Evolutionary conservation across 2,888 invertebrate species (phyloP), one percentile per base, ranked within the genome.

Genomic region (Amiota mariae): DNA sequence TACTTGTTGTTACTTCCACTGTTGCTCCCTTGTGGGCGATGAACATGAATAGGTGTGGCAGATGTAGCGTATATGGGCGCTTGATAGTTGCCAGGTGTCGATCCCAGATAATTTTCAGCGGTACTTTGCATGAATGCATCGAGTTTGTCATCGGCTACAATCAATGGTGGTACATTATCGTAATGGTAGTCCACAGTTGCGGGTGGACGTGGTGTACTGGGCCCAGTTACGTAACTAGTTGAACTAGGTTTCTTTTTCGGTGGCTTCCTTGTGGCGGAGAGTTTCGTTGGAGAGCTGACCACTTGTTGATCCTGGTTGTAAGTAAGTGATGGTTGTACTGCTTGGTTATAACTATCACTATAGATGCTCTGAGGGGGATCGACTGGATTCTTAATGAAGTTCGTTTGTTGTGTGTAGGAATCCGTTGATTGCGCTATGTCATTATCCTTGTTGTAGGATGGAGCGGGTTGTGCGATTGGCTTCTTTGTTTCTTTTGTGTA

Each of bases 171-270:
- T 20, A 87, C 82, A 63, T 84, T 85, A 18, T 84, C 81, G 54
- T 85, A 85, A 67, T 87, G 85, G 3, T 88, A 85, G 2, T 78
- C 81, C 6, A 86, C 82, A 9, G 81, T 81, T 61, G 87, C 82
- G 0, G 92, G 92, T 79, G 91, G 91, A 82, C 91, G 91, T 79
- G 91, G 90, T 80, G 91, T 90, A 10, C 91, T 91, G 1, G 91
- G 91, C 46, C 92, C 88, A 1, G 91, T 88, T 9, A 91, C 88
- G 72, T 91, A 91, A 71, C 91, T 91, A 1, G 91, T 91, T 4
- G 91, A 89, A n/a, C 89, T 88, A 1, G 91, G 91, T 57, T 82
- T 71, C 51, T 83, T 85, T 4, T 85, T 78, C 10, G 73, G 51
- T 18, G 73, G 77, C 47, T 80, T 79, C 49, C 66, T 82, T n/a